A percentile compares a stretch with the other conserved stretches of the same genome.
These are phyloP conservation scores for Pelochelys cantorii DNA, from an alignment of 2,797 vertebrate genomes.

Conservation along the genomic window DNA sequence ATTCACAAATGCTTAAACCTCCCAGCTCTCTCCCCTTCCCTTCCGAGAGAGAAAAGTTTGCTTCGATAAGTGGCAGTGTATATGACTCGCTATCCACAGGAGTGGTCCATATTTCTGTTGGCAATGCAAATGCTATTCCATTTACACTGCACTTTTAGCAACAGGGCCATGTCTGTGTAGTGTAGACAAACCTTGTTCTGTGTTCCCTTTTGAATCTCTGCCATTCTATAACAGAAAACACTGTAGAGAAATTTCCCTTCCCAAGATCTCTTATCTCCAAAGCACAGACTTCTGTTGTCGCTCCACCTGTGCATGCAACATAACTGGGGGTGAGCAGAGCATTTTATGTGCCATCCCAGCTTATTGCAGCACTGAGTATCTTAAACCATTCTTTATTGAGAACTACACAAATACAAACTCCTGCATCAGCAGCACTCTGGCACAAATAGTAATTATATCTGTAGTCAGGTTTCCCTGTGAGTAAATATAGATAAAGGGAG, in stretches of 20 bases:
- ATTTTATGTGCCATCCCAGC: neutral
- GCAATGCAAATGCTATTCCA: no score
- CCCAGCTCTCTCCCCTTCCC: no score
- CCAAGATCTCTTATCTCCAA: neutral
- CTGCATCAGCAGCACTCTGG: neutral
- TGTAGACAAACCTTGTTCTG: no score
- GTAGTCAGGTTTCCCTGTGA: neutral
- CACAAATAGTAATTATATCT: neutral
- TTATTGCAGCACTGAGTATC: neutral
- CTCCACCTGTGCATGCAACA: neutral
- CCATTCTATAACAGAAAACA: neutral
- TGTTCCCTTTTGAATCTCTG: neutral
- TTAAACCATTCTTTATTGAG: neutral
- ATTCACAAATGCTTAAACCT: no score
- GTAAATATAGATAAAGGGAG: neutral
- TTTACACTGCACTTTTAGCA: no score
- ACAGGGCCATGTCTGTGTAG: no score
- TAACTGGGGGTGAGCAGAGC: neutral
- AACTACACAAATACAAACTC: neutral
- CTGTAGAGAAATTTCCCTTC: neutral
- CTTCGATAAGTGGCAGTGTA: no score
- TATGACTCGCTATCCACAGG: no score
- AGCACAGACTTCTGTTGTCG: neutral
- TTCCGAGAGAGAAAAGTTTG: no score
- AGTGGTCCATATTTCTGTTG: no score